A percentile compares a stretch with the other conserved stretches of the same genome.
Conservation (phyloP, 2,888 invertebrate species). For the Chalcosyrphus nemorum region DNA sequence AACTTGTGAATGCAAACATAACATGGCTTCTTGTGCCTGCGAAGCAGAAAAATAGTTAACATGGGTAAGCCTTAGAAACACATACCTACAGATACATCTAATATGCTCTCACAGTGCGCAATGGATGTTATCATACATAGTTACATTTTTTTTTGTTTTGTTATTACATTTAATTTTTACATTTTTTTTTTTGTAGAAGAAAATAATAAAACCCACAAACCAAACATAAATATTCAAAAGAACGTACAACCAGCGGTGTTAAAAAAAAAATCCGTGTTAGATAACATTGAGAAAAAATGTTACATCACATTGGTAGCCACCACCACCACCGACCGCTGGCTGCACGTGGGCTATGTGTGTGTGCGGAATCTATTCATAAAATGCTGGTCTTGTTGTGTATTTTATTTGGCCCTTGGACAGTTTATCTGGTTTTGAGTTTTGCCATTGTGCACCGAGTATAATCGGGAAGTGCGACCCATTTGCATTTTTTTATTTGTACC, state of each 20-base stretch:
- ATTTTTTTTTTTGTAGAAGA: neutral
- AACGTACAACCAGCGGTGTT: neutral
- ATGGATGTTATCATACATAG: neutral
- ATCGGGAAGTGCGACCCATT: conserved; percentile 25
- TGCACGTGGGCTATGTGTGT: neutral
- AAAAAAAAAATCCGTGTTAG: conserved; percentile 25
- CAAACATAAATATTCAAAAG: conserved; percentile 49
- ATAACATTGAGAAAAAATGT: conserved; percentile 27
- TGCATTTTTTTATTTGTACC: conserved; percentile 15
- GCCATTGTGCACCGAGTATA: conserved; percentile 9
- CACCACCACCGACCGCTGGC: neutral
- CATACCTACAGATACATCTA: neutral
- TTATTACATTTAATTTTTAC: conserved; percentile 11
- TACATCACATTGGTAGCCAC: neutral
- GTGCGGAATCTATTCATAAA: conserved; percentile 10
- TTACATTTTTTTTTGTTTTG: neutral
- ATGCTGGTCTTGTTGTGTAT: conserved; percentile 33
- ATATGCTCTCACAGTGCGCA: neutral
- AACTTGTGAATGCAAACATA: conserved; percentile 24
- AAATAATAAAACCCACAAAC: neutral
- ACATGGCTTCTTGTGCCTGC: conserved; percentile 24
- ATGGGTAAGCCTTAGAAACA: neutral
- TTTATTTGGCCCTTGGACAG: conserved; percentile 35
- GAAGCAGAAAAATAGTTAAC: conserved; percentile 28
- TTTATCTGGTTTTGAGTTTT: conserved; percentile 38